A percentile compares a stretch with the other conserved stretches of the same genome.
Conservation (phyloP, 1,140 invertebrate genomes). For the Drosophila orena region DNA sequence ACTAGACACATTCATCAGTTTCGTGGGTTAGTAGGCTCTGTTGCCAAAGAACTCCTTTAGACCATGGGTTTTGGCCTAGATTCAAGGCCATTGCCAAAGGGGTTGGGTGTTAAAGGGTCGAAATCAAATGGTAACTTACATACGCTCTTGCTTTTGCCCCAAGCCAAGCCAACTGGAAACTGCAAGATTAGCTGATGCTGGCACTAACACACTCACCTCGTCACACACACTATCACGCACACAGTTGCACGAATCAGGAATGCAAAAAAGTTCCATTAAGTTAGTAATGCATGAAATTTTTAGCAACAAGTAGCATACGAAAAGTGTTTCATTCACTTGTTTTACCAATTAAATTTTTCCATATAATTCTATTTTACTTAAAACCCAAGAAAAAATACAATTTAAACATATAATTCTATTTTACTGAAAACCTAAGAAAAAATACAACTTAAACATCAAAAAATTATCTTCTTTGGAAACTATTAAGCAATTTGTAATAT, state of each 20-base stretch:
- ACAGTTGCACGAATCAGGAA: not conserved
- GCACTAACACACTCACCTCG: constrained; percentile 18
- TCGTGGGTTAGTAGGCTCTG: constrained; percentile 55
- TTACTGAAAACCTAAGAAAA: too few relatives aligned
- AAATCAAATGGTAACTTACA: constrained; percentile 64
- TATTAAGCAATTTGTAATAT: too few relatives aligned
- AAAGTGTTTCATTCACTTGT: not conserved
- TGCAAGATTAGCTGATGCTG: constrained; percentile 65
- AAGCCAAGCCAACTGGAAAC: constrained; percentile 80
- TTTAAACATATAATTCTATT: too few relatives aligned
- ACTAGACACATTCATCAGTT: constrained; percentile 74
- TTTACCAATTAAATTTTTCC: not conserved
- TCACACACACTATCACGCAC: not conserved
- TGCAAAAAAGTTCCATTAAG: constrained; percentile 8
- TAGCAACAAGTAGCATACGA: not conserved
- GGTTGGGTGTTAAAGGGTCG: constrained; percentile 6
- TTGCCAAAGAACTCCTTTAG: constrained; percentile 16
- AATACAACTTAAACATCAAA: too few relatives aligned
- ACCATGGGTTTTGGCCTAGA: constrained; percentile 19
- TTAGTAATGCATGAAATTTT: constrained; percentile 7
- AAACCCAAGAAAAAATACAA: too few relatives aligned
- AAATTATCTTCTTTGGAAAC: too few relatives aligned
- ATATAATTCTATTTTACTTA: too few relatives aligned
- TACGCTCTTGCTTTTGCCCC: constrained; percentile 51
- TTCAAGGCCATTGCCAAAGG: constrained; percentile 62